phyloP scores from a whole-genome alignment of 2,113 vertebrate species.

The Todiramphus saurophagus region DNA sequence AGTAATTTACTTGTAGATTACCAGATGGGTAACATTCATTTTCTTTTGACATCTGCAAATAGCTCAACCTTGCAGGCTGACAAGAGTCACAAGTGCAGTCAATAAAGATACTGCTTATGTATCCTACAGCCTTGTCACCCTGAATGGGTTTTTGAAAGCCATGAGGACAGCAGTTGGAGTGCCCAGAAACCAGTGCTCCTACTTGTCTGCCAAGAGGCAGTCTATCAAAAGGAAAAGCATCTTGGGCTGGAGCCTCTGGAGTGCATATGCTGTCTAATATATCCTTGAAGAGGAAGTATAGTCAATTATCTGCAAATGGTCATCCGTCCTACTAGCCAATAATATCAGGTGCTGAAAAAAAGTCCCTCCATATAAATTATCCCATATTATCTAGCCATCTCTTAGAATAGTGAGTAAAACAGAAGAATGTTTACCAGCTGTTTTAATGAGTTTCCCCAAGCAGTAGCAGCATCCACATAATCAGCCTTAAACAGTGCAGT shows the following conservation, averaged over 20 bases:
- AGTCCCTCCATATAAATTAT: not conserved
- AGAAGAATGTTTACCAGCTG: not conserved
- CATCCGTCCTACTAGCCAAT: not conserved
- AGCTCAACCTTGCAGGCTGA: not conserved
- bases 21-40: not conserved
- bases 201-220: not conserved
- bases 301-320: not conserved
- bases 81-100: not conserved
- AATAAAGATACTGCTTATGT: not conserved
- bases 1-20: not conserved
- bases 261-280: not conserved
- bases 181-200: not conserved
- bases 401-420: not conserved
- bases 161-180: not conserved
- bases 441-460: not conserved
- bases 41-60: not conserved
- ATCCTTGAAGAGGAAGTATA: not conserved
- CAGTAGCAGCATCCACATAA: not conserved
- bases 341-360: not conserved
- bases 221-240: not conserved
- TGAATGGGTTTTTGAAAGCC: not conserved
- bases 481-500: not conserved
- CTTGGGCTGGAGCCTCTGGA: not conserved
- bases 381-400: not conserved
- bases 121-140: not conserved